Evolutionary conservation across 2,888 invertebrate genomes (phyloP).

Genomic region (Oligia strigilis): DNA sequence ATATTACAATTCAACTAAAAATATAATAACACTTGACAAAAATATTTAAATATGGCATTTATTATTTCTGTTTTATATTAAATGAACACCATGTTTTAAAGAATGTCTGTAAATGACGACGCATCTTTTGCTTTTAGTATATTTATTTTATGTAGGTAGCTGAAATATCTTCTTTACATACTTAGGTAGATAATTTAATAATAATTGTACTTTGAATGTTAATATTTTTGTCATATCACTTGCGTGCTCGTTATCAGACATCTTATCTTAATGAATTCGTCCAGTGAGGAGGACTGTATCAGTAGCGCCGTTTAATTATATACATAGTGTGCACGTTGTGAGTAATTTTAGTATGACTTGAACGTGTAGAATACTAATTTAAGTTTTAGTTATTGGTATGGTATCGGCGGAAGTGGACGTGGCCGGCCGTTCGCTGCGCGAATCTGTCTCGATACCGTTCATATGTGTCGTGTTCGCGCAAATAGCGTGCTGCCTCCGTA

Average conservation of each 20-base stretch:
- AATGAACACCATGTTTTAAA: not conserved
- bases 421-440: slow-evolving; percentile 69
- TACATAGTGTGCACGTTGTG: slow-evolving; percentile 46
- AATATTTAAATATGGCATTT: slow-evolving; percentile 1
- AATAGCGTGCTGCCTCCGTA: slow-evolving; percentile 80
- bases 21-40: not conserved
- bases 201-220: slow-evolving; percentile 46
- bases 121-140: slow-evolving; percentile 59
- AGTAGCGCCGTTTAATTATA: slow-evolving; percentile 50
- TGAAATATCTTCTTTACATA: slow-evolving; percentile 26
- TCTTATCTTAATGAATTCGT: slow-evolving; percentile 59
- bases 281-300: slow-evolving; percentile 42
- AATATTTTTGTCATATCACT: slow-evolving; percentile 58
- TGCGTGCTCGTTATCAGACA: slow-evolving; percentile 56
- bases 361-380: slow-evolving; percentile 66
- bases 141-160: slow-evolving; percentile 23
- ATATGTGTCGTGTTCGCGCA: slow-evolving; percentile 76
- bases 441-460: slow-evolving; percentile 72
- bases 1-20: not conserved
- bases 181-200: slow-evolving; percentile 46
- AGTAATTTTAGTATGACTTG: slow-evolving; percentile 58
- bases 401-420: slow-evolving; percentile 85
- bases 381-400: slow-evolving; percentile 80
- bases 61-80: not conserved
- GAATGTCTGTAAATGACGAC: not conserved